Evolutionary conservation across 2,113 vertebrate genomes (phyloP).

Genomic region (Synodontis membranacea): DNA sequence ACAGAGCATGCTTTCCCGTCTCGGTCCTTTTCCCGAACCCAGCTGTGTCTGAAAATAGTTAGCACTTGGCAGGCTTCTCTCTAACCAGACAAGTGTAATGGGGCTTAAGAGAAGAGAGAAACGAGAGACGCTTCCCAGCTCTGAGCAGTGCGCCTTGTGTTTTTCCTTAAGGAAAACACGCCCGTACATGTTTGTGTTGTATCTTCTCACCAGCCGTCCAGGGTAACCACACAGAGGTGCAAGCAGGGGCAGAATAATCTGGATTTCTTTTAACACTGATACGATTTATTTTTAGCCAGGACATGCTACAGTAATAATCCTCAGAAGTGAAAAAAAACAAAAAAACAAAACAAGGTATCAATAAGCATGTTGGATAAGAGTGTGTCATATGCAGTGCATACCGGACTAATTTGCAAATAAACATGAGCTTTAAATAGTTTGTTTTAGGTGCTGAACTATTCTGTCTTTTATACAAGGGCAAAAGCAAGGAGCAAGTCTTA

Average conservation of each 20-base stretch:
- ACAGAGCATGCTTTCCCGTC: conserved; percentile 20
- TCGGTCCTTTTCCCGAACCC: conserved; percentile 18
- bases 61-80: conserved; percentile 30
- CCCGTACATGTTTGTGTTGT: conserved; percentile 28
- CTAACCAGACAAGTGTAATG: conserved; percentile 36
- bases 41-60: conserved; percentile 40
- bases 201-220: conserved; percentile 18
- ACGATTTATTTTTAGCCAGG: not conserved
- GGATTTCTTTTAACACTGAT: conserved; percentile 23
- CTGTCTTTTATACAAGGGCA: not conserved
- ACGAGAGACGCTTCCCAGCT: not conserved
- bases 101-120: conserved; percentile 23
- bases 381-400: not conserved
- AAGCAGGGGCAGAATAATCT: conserved; percentile 25
- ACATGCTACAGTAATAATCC: not conserved
- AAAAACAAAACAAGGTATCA: not conserved
- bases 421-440: not conserved
- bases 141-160: not conserved
- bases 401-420: not conserved
- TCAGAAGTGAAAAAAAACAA: not conserved
- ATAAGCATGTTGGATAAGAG: not conserved
- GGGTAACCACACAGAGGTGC: not conserved
- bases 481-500: not conserved
- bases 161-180: conserved; percentile 2
- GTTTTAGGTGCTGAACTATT: not conserved